Base-by-base conservation (phyloP, 1,140 invertebrate genomes). In the Formica selysi region DNA sequence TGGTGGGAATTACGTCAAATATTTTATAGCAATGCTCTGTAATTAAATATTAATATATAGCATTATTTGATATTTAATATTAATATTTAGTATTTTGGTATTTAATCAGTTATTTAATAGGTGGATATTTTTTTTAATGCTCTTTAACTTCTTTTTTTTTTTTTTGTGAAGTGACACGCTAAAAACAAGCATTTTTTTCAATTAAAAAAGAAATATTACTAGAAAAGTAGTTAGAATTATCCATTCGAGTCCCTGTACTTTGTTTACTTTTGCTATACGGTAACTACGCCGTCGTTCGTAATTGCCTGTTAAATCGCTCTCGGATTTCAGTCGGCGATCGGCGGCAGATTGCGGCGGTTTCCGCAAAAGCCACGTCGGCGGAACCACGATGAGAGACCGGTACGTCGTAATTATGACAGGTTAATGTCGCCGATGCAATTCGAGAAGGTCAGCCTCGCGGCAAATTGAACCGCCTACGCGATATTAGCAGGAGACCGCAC, bases 391-490 rank as follows among this genome's bases (percentile, higher is more conserved):
- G 54, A 64, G 62, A 79, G 80, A 67, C 68, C 48, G 16, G 68
- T 44, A 44, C 32, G 11, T 41, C 44, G 73, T 76, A 86, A 85
- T 88, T 88, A 90, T 73, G 41, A 78, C 79, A 85, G 85, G 88
- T 83, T 85, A 84, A 85, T 65, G 84, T 79, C 65, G 68, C 70
- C 68, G 36, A 41, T 76, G 79, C 78, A 79, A 91, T 89, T 89
- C 85, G 83, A 91, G 88, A 89, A 64, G 79, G 86, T 70, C 74
- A 65, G 76, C 65, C 80, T 89, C 83, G 89, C 79, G 86, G 90
- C 88, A 93, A 94, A 94, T 94, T 93, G 89, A 91, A 91, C 90
- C 92, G 88, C 92, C 93, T 89, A 94, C 93, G 87, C 88, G 81
- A 86, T 71, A 87, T 90, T 88, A 87, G 70, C 48, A 79, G 70